Evolutionary conservation across 64 coral and sea anemone species (phyloP).

Genomic region (Dendronephthya gigantea): DNA sequence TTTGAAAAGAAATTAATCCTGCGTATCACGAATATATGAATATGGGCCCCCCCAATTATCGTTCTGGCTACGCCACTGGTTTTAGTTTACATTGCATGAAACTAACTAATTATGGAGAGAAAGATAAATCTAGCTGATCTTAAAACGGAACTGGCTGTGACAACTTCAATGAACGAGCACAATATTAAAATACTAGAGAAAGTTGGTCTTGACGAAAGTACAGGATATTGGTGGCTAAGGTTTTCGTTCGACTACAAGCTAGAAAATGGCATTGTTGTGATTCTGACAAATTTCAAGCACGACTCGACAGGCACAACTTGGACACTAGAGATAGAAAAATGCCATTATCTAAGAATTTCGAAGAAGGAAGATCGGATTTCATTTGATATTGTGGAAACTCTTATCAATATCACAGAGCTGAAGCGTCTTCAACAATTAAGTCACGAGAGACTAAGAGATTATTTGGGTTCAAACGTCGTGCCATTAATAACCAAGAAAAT

Average conservation of each 20-base stretch:
- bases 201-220: conserved; percentile 23
- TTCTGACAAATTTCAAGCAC: conserved; percentile 65
- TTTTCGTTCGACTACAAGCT: conserved; percentile 57
- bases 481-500: conserved; percentile 60
- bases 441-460: conserved; percentile 44
- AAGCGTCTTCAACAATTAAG: conserved; percentile 38
- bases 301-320: conserved; percentile 6
- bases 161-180: conserved; percentile 29
- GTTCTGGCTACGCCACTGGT: no score
- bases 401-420: conserved; percentile 47
- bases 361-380: conserved; percentile 47
- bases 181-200: conserved; percentile 57
- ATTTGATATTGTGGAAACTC: conserved; percentile 63
- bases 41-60: no score
- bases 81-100: no score
- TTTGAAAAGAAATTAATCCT: no score
- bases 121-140: neutral
- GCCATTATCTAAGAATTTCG: conserved; percentile 46
- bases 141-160: neutral
- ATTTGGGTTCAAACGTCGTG: conserved; percentile 63
- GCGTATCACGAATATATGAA: no score
- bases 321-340: conserved; percentile 66
- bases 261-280: conserved; percentile 54
- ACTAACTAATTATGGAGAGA: no score
- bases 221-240: conserved; percentile 63